Percentiles rank a stretch among this genome's conserved stretches.
phyloP scores from a whole-genome alignment of 92 coral and sea anemone species.

The Virgularia gustaviana region DNA sequence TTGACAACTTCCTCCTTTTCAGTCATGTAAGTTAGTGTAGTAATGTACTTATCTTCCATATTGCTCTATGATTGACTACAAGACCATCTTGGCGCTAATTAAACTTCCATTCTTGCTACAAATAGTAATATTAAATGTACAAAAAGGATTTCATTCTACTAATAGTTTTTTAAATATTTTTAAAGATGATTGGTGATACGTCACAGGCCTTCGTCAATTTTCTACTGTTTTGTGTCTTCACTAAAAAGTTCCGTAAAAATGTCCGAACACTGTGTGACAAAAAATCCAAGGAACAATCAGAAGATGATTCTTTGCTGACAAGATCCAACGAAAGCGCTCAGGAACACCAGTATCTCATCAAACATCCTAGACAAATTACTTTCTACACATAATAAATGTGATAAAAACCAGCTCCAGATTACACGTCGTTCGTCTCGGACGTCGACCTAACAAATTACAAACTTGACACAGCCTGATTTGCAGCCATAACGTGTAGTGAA shows the following conservation, averaged over 20 bases:
- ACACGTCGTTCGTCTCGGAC: too few relatives aligned
- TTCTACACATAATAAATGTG: conserved; percentile 5
- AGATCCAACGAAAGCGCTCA: neutral
- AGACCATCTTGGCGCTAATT: neutral
- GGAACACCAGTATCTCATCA: conserved; percentile 11
- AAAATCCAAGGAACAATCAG: neutral
- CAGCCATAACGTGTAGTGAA: too few relatives aligned
- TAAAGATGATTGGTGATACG: conserved; percentile 79
- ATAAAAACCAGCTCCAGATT: too few relatives aligned
- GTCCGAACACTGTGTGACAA: conserved; percentile 1
- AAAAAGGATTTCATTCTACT: neutral
- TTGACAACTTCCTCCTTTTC: conserved; percentile 37
- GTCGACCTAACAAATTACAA: too few relatives aligned
- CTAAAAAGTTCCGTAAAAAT: conserved; percentile 69
- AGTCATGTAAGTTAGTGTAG: conserved; percentile 61
- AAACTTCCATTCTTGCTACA: too few relatives aligned
- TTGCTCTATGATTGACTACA: neutral
- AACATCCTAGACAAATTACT: conserved; percentile 1
- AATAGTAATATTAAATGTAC: too few relatives aligned
- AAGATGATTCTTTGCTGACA: neutral
- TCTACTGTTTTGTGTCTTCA: conserved; percentile 70
- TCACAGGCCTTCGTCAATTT: conserved; percentile 81
- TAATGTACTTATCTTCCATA: too few relatives aligned
- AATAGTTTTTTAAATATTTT: neutral
- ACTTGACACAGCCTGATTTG: too few relatives aligned